A percentile compares a stretch with the other conserved stretches of the same genome.
Conservation (phyloP, 2,113 vertebrate species). For the Pardalotus punctatus region DNA sequence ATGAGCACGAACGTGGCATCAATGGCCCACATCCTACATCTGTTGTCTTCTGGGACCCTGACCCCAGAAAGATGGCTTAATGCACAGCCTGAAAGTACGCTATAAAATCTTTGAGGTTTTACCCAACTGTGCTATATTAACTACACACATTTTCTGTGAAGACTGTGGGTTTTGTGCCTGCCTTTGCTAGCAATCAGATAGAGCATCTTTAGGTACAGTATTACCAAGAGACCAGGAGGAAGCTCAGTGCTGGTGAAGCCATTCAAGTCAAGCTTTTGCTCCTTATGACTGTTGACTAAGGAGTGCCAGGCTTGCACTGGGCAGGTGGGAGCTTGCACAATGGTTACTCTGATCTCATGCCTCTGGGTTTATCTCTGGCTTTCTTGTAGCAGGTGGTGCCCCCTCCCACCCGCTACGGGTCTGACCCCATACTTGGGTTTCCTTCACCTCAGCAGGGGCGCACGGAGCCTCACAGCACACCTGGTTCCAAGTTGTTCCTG, state of each 20-base stretch:
- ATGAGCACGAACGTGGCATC: neutral
- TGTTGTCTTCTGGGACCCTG: neutral
- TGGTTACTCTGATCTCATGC: too few relatives aligned
- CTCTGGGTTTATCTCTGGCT: neutral
- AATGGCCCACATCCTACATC: neutral
- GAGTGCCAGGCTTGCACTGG: neutral
- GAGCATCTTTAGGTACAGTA: neutral
- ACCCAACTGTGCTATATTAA: neutral
- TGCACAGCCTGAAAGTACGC: neutral
- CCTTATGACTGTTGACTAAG: neutral
- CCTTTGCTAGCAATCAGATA: neutral
- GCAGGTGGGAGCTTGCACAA: neutral
- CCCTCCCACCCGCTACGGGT: rapidly evolving
- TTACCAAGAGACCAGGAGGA: neutral
- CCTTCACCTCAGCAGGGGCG: neutral
- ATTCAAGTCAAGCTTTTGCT: neutral
- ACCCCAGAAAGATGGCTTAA: neutral
- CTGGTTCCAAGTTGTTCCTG: neutral
- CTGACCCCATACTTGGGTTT: rapidly evolving
- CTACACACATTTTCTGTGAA: neutral
- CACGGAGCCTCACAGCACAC: rapidly evolving
- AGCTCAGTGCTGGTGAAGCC: neutral
- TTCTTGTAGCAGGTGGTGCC: rapidly evolving
- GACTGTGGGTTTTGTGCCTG: neutral
- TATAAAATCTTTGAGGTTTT: neutral